Percentiles rank a stretch among this genome's conserved stretches.
phyloP scores from a whole-genome alignment of 2,888 invertebrate genomes.

The Charanyca ferruginea region DNA sequence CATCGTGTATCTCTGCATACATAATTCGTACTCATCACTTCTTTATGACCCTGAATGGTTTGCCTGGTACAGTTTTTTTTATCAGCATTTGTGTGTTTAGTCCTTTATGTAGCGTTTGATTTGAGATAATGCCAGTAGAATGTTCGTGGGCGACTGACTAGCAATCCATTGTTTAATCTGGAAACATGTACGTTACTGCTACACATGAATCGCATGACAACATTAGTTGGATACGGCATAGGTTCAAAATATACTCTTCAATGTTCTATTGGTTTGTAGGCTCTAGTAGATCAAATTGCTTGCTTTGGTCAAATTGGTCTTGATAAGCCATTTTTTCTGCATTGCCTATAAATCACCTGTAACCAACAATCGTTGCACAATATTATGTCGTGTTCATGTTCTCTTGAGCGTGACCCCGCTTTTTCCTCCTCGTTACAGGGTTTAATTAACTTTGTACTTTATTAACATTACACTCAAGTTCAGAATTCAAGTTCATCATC shows the following conservation, averaged over 20 bases:
- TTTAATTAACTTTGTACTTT: conserved; percentile 47
- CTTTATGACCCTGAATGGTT: conserved; percentile 29
- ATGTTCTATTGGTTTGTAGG: not conserved
- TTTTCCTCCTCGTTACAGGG: conserved; percentile 64
- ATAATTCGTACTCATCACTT: conserved; percentile 51
- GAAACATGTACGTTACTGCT: conserved; percentile 33
- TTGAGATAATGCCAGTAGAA: conserved; percentile 25
- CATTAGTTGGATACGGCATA: conserved; percentile 25
- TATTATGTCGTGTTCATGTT: conserved; percentile 71
- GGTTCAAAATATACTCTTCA: not conserved
- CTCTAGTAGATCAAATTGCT: not conserved
- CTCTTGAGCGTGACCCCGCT: conserved; percentile 78
- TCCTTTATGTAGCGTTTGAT: conserved; percentile 11
- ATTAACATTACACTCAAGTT: conserved; percentile 42
- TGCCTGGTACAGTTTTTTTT: not conserved
- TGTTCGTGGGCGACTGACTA: conserved; percentile 42
- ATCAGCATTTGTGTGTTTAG: conserved; percentile 1
- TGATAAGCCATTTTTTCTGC: conserved; percentile 23
- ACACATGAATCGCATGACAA: conserved; percentile 12
- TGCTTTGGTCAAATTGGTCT: conserved; percentile 7
- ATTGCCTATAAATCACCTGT: conserved; percentile 32
- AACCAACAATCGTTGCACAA: conserved; percentile 60
- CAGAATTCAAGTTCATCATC: conserved; percentile 42
- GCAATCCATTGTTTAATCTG: conserved; percentile 53
- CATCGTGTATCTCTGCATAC: conserved; percentile 56